Conservation (phyloP, 2,797 vertebrate species). For the Siniperca undulata region DNA sequence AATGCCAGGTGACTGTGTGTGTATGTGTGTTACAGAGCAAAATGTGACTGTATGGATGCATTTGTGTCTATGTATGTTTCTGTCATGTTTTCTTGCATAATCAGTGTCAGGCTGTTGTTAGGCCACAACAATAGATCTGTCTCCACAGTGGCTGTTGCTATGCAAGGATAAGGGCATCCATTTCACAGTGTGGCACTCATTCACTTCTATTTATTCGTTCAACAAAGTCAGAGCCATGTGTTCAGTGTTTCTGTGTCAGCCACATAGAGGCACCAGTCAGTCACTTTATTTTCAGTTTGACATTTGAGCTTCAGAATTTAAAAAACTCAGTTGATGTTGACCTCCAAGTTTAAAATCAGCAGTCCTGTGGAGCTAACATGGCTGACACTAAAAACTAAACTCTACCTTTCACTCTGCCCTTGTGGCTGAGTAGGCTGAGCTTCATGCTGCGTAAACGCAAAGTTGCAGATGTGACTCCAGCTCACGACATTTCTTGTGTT, state of each 20-base stretch:
- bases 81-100: slow-evolving; percentile 49
- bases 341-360: slow-evolving; percentile 4
- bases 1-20: slow-evolving; percentile 46
- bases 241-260: slow-evolving; percentile 21
- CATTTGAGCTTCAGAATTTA: background rate
- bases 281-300: slow-evolving; percentile 1
- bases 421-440: background rate
- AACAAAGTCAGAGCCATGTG: slow-evolving; percentile 20
- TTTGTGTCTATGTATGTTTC: slow-evolving; percentile 26
- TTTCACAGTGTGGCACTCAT: slow-evolving; percentile 48
- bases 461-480: slow-evolving; percentile 2
- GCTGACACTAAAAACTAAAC: slow-evolving; percentile 1
- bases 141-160: slow-evolving; percentile 64
- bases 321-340: background rate
- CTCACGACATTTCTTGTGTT: background rate
- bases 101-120: slow-evolving; percentile 52
- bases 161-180: slow-evolving; percentile 54
- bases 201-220: slow-evolving; percentile 28
- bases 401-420: background rate
- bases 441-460: background rate
- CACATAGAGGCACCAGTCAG: background rate
- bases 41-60: slow-evolving; percentile 42
- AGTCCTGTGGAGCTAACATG: background rate
- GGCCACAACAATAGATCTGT: slow-evolving; percentile 62
- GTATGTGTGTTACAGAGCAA: slow-evolving; percentile 37